phyloP scores from a whole-genome alignment of 2,113 vertebrate genomes.

The Gobius niger region DNA sequence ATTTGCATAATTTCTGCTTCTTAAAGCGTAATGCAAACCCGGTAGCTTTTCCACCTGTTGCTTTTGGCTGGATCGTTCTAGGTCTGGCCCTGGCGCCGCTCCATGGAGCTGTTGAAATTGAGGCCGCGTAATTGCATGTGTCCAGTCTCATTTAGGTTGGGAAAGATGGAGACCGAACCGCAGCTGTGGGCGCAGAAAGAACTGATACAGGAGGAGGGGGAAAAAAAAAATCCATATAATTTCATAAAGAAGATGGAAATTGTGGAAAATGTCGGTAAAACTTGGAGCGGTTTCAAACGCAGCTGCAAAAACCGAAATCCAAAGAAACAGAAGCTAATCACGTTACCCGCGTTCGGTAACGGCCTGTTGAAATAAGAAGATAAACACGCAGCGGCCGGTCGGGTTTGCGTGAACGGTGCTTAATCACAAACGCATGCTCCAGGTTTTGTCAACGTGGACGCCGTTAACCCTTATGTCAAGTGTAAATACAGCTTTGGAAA shows the following conservation, averaged over 20 bases:
- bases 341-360: neutral
- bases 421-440: slow-evolving; percentile 2
- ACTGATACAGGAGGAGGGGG: neutral
- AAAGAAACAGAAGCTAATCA: slow-evolving; percentile 9
- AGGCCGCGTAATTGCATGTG: slow-evolving; percentile 6
- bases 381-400: neutral
- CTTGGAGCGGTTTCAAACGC: neutral
- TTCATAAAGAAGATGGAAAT: slow-evolving; percentile 4
- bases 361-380: neutral
- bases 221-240: slow-evolving; percentile 10
- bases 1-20: neutral
- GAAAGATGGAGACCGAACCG: neutral
- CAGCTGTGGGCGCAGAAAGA: slow-evolving; percentile 5
- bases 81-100: neutral
- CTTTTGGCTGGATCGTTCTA: neutral
- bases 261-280: neutral
- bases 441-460: neutral
- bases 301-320: slow-evolving; percentile 4
- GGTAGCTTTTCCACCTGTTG: slow-evolving; percentile 8
- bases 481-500: neutral
- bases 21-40: neutral
- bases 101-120: slow-evolving; percentile 11
- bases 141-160: slow-evolving; percentile 8
- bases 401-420: neutral
- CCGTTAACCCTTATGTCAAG: slow-evolving; percentile 3